A percentile compares a stretch with the other conserved stretches of the same genome.
These are phyloP conservation scores for Diplazon laetatorius DNA, from an alignment of 2,888 invertebrate species.

Conservation along the genomic window DNA sequence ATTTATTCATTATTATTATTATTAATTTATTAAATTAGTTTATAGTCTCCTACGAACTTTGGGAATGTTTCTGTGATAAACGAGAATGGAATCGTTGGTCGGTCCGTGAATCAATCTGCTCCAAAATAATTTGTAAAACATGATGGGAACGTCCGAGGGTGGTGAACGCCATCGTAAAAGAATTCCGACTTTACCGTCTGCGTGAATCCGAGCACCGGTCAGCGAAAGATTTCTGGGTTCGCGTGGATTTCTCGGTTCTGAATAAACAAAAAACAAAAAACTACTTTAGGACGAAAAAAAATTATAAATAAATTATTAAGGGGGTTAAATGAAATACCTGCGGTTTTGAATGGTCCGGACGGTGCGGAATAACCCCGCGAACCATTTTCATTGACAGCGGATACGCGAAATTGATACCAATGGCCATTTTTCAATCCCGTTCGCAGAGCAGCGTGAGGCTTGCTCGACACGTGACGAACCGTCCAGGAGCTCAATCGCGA, in stretches of 20 bases:
- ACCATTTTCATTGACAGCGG: slow-evolving; percentile 88
- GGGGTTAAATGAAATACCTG: slow-evolving; percentile 64
- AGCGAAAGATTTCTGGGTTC: slow-evolving; percentile 86
- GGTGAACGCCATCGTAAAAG: slow-evolving; percentile 88
- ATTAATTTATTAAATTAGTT: too few species aligned
- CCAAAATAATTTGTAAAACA: slow-evolving; percentile 90
- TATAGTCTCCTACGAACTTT: slow-evolving; percentile 81
- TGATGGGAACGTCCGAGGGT: slow-evolving; percentile 88
- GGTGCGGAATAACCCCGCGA: slow-evolving; percentile 88
- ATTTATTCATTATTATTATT: too few species aligned
- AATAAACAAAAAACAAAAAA: too few species aligned
- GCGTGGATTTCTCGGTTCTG: slow-evolving; percentile 86
- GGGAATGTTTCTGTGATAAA: slow-evolving; percentile 86
- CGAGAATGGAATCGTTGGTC: slow-evolving; percentile 86
- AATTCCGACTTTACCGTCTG: slow-evolving; percentile 83
- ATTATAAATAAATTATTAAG: background rate
- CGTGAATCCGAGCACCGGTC: slow-evolving; percentile 70
- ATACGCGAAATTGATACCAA: slow-evolving; percentile 92
- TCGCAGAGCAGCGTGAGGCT: slow-evolving; percentile 84
- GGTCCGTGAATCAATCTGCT: slow-evolving; percentile 87
- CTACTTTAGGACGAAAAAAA: too few species aligned
- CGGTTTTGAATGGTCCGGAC: slow-evolving; percentile 85
- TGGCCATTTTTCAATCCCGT: slow-evolving; percentile 87
- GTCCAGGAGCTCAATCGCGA: slow-evolving; percentile 87
- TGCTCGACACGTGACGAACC: slow-evolving; percentile 81